Conservation (phyloP, 2,797 vertebrate genomes). For the Gila robusta region DNA sequence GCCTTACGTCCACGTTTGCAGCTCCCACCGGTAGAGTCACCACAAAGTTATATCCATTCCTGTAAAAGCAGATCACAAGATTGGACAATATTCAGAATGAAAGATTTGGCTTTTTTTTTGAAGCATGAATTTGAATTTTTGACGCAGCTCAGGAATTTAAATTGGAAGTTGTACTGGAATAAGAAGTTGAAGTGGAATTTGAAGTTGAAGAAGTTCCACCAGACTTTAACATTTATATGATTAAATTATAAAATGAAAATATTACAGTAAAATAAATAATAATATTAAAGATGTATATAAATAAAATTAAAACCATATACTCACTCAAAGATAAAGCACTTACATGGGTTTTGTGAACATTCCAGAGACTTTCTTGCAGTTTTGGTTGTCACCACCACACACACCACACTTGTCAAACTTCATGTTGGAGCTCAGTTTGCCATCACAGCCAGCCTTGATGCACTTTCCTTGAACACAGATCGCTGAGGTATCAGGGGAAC, state of each 20-base stretch:
- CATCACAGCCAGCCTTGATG: slow-evolving; percentile 96
- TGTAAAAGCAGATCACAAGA: slow-evolving; percentile 65
- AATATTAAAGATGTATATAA: too few species aligned
- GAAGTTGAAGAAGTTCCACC: too few species aligned
- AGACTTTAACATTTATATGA: too few species aligned
- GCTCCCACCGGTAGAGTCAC: slow-evolving; percentile 91
- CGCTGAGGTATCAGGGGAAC: slow-evolving; percentile 92
- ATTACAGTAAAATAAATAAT: too few species aligned
- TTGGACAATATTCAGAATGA: neutral
- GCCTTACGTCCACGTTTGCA: slow-evolving; percentile 93
- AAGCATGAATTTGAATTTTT: neutral
- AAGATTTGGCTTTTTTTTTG: neutral
- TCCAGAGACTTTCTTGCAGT: slow-evolving; percentile 95
- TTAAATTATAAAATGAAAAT: too few species aligned
- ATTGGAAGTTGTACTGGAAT: neutral
- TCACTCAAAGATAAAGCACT: slow-evolving; percentile 68
- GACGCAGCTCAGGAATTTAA: neutral
- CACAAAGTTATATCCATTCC: slow-evolving; percentile 98
- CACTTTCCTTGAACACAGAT: slow-evolving; percentile 97
- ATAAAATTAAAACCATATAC: neutral
- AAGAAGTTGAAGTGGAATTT: too few species aligned
- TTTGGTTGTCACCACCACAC: slow-evolving; percentile 94
- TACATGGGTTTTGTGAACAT: slow-evolving; percentile 96
- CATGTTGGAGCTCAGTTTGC: slow-evolving; percentile 91
- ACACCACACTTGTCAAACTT: slow-evolving; percentile 96